Base-by-base conservation (phyloP, 2,797 vertebrate genomes). In the Xiphophorus birchmanni region DNA sequence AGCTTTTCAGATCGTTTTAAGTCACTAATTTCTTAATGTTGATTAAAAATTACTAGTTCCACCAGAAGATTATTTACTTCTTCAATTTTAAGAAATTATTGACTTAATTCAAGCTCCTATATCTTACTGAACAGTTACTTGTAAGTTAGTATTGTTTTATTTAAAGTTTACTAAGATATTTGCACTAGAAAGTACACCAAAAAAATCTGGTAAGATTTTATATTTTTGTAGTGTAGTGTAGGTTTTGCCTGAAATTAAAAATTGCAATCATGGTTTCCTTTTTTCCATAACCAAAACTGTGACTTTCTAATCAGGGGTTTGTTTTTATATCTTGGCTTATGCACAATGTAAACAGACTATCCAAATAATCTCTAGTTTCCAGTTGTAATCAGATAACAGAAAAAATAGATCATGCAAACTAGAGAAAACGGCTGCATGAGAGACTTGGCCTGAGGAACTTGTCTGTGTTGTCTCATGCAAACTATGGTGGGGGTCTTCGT, bases 401-500 rank as follows among this genome's bases (percentile, higher is more conserved):
- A 78, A 17, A 45, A 72, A 40, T 26, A 71, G 3, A 80, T 45
- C 0, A 50, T 18, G 32, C 42, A 17, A 56, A 15, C 4, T 35
- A 45, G 23, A 73, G 37, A 42, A 4, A 40, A 47, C 35, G 47
- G 29, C 52, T 58, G 79, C 75, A 81, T 75, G 40, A 44, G 74
- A 71, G 63, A 71, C 65, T 79, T 47, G 2, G 40, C 80, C 81
- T 84, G 75, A 75, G 74, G 79, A 45, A 23, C 40, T 78, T 17
- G 47, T 56, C 2, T 69, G 63, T 81, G 52, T 79, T 72, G 81
- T 74, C 67, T 52, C 52, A 67, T 84, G 35, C 40, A 47, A n/a
- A 80, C 74, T 74, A 23, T 71, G 58, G 10, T 23, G 37, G 1
- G 18, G 37, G 37, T 18, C 12, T 54, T 77, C 42, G 0, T 40